Evolutionary conservation across 2,113 vertebrate species (phyloP).

Genomic region (Sprattus sprattus): DNA sequence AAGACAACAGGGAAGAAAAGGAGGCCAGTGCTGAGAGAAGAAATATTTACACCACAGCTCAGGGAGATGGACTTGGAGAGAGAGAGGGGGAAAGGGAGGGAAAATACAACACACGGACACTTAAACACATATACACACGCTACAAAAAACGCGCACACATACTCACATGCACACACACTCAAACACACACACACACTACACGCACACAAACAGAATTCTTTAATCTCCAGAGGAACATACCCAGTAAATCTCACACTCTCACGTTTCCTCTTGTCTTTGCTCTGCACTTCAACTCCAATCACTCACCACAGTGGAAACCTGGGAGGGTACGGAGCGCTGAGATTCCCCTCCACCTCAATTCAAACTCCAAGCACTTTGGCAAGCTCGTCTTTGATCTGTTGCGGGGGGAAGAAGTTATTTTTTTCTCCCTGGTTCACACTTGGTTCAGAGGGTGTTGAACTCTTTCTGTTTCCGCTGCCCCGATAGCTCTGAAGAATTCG

Average conservation of each 20-base stretch:
- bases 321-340: neutral
- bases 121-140: slow-evolving; percentile 19
- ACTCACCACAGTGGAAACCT: neutral
- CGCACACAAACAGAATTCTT: neutral
- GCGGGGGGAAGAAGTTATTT: neutral
- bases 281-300: neutral
- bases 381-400: neutral
- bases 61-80: neutral
- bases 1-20: slow-evolving; percentile 57
- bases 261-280: neutral
- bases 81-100: slow-evolving; percentile 4
- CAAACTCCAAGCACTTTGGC: neutral
- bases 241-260: neutral
- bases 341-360: neutral
- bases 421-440: neutral
- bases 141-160: slow-evolving; percentile 45
- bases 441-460: neutral
- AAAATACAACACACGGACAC: slow-evolving; percentile 33
- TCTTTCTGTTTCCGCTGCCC: neutral
- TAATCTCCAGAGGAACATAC: neutral
- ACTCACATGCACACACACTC: slow-evolving; percentile 24
- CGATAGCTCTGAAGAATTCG: neutral
- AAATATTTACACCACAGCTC: slow-evolving; percentile 23
- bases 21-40: slow-evolving; percentile 6
- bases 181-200: slow-evolving; percentile 38